Conservation (phyloP, 1,140 invertebrate species). For the Diabrotica undecimpunctata region DNA sequence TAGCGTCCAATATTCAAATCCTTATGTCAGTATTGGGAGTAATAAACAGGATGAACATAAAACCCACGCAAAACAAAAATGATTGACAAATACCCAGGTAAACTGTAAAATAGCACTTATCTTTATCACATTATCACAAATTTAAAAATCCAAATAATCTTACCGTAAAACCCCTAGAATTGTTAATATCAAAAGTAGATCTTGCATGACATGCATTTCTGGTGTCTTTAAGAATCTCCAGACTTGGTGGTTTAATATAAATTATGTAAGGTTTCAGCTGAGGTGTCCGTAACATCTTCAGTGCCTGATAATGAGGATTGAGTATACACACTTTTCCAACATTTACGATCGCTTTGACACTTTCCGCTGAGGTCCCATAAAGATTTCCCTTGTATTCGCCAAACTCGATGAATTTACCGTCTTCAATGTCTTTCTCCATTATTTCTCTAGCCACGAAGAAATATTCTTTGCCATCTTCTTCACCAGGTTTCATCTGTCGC, state of each 20-base stretch:
- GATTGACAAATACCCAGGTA: too few species aligned
- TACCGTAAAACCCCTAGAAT: conserved; percentile 86
- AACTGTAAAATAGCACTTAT: too few species aligned
- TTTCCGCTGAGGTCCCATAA: conserved; percentile 90
- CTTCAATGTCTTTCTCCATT: conserved; percentile 88
- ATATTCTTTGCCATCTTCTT: conserved; percentile 92
- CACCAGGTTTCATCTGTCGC: conserved; percentile 73
- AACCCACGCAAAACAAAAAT: too few species aligned
- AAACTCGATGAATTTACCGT: conserved; percentile 91
- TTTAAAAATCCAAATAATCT: conserved; percentile 38
- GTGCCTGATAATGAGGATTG: conserved; percentile 91
- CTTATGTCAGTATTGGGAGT: too few species aligned
- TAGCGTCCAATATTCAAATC: too few species aligned
- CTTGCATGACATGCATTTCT: conserved; percentile 75
- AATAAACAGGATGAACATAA: too few species aligned
- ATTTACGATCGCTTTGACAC: conserved; percentile 83
- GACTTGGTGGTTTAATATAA: conserved; percentile 86
- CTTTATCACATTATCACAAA: too few species aligned
- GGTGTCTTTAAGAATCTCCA: conserved; percentile 80
- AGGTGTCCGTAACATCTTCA: conserved; percentile 86
- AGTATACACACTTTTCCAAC: conserved; percentile 88
- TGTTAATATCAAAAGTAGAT: conserved; percentile 86
- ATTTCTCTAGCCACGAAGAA: conserved; percentile 84
- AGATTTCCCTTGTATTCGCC: conserved; percentile 97
- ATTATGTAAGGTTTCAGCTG: conserved; percentile 94